Evolutionary conservation across 2,113 vertebrate genomes (phyloP), one percentile per base, ranked within the genome.

Genomic region (Mystacornis crossleyi): DNA sequence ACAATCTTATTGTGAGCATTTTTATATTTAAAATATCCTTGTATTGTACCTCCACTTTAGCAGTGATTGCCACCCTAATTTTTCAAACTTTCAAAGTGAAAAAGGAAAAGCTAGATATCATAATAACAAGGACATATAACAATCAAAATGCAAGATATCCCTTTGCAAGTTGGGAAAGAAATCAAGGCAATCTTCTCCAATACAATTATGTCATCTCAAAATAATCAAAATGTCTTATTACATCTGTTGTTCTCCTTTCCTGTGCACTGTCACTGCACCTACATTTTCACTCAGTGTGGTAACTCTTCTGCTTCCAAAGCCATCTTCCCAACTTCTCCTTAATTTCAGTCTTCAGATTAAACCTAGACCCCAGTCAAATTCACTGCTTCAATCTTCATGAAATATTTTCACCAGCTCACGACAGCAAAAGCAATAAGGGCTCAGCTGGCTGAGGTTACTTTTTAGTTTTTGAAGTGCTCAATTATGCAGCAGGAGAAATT

Each of bases 401-500:
- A 86, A 45, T 87, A 86, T 81, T 87, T 86, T 94, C 57, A 53
- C 26, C 57, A 29, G 40, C 57, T 79, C 25, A 23, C 45, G 23
- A 60, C n/a, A 53, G 34, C 14, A 89, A 85, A 93, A 86, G 61
- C 66, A 94, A 28, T 69, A 87, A 80, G 74, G 58, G 43, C 70
- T 87, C 95, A 96, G 61, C 66, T 95, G 93, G 53, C 25, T 69
- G 48, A 48, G 25, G 31, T n/a, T 0, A 0, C 42, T 61, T 53
- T 77, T 89, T 60, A 34, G n/a, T 69, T 86, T 91, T 73, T 89
- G 48, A 57, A 93, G 73, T 84, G 58, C 70, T 93, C 87, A 80
- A 65, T 90, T 95, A 96, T 95, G 78, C 86, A 94, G 73, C 50
- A 82, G 86, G 14, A 85, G 73, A 93, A 91, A 95, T 55, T 12